Percentiles rank a stretch among this genome's conserved stretches.
These are phyloP conservation scores for Drosophila atroscutellata DNA, from an alignment of 2,888 invertebrate species.

Conservation along the genomic window DNA sequence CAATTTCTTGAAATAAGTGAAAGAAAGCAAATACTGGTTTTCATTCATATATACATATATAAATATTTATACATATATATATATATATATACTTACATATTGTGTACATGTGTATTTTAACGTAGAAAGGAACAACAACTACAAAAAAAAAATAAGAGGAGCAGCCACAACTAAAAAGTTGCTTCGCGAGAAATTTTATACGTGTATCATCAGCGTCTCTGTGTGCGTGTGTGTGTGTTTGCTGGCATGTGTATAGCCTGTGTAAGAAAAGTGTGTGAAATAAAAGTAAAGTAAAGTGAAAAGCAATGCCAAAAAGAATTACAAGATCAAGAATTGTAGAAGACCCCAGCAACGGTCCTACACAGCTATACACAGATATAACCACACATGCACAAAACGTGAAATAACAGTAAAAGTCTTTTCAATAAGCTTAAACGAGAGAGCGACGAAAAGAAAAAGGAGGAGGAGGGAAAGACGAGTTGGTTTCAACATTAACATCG, in stretches of 20 bases:
- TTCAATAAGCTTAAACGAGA: conserved; percentile 18
- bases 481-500: conserved; percentile 38
- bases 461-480: conserved; percentile 29
- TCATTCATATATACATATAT: conserved; percentile 31
- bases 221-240: conserved; percentile 28
- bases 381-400: conserved; percentile 31
- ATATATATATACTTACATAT: conserved; percentile 17
- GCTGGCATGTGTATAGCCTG: conserved; percentile 25
- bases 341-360: conserved; percentile 20
- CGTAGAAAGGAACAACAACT: conserved; percentile 49
- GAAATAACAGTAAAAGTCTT: conserved; percentile 56
- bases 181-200: conserved; percentile 69
- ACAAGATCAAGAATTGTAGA: conserved; percentile 32
- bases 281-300: conserved; percentile 57
- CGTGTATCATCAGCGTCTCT: conserved; percentile 48
- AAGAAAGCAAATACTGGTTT: conserved; percentile 78
- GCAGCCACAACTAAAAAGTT: conserved; percentile 66
- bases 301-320: conserved; percentile 68
- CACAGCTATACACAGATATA: conserved; percentile 1
- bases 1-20: conserved; percentile 75
- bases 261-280: conserved; percentile 33
- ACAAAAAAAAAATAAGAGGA: conserved; percentile 25
- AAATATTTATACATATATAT: conserved; percentile 11
- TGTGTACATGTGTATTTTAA: conserved; percentile 18
- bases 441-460: conserved; percentile 11